A percentile compares a stretch with the other conserved stretches of the same genome.
phyloP scores from a whole-genome alignment of 2,888 invertebrate genomes.

The Drosophila buzzatii region DNA sequence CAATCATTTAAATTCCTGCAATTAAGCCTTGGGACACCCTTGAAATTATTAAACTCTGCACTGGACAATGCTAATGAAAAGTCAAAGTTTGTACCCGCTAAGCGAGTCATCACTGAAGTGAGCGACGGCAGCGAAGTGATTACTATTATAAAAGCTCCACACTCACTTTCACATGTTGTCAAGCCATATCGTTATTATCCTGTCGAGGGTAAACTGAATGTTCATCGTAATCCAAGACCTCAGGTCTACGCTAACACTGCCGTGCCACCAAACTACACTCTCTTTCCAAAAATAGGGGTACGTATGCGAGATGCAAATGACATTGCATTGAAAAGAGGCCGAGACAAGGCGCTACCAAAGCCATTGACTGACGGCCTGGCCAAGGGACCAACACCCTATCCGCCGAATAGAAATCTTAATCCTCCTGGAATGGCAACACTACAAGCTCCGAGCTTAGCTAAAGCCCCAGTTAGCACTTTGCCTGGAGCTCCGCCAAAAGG shows the following conservation, averaged over 20 bases:
- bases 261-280: background rate
- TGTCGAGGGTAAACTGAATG: background rate
- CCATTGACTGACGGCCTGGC: background rate
- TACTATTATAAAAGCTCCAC: constrained; percentile 37
- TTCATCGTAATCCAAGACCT: background rate
- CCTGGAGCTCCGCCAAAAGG: background rate
- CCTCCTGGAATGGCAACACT: background rate
- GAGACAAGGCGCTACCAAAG: background rate
- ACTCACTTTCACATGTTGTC: background rate
- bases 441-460: background rate
- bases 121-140: constrained; percentile 41
- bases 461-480: background rate
- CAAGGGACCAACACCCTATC: background rate
- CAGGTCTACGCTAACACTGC: background rate
- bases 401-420: background rate
- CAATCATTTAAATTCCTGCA: constrained; percentile 5
- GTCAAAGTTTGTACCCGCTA: background rate
- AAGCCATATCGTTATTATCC: background rate
- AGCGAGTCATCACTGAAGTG: constrained; percentile 13
- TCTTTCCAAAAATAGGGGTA: background rate
- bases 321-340: background rate
- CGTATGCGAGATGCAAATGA: background rate
- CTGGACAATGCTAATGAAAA: background rate
- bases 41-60: background rate
- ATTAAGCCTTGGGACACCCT: constrained; percentile 6